Percentiles rank a stretch among this genome's conserved stretches.
Evolutionary conservation across 2,888 invertebrate species (phyloP).

Genomic region (Euclidia mi): DNA sequence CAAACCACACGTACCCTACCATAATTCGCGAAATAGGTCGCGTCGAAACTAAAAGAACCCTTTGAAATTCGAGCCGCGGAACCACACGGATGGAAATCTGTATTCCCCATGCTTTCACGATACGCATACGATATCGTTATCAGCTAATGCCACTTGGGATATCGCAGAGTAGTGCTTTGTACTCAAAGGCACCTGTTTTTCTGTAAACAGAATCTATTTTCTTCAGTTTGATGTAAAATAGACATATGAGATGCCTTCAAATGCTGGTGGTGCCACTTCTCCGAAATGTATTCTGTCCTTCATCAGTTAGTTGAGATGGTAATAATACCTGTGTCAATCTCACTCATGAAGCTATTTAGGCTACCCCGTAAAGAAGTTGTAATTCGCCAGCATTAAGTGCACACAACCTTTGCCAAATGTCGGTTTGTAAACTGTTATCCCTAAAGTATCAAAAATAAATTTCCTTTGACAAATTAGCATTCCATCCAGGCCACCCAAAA

Average conservation of each 20-base stretch:
- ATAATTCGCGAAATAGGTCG: constrained; percentile 65
- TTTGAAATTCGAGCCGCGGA: constrained; percentile 85
- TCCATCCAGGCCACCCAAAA: too few relatives aligned
- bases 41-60: constrained; percentile 75
- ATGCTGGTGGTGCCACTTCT: constrained; percentile 1
- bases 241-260: constrained; percentile 14
- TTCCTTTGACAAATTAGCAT: too few relatives aligned
- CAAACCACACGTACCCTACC: constrained; percentile 17
- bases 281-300: not conserved
- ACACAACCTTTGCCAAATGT: too few relatives aligned
- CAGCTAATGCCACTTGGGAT: constrained; percentile 86
- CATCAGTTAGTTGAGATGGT: too few relatives aligned
- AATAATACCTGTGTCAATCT: too few relatives aligned
- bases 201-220: constrained; percentile 78
- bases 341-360: too few relatives aligned
- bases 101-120: constrained; percentile 88
- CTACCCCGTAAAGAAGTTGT: too few relatives aligned
- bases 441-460: too few relatives aligned
- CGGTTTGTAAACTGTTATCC: too few relatives aligned
- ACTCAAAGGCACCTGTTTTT: constrained; percentile 85
- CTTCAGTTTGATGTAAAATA: constrained; percentile 26
- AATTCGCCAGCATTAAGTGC: too few relatives aligned
- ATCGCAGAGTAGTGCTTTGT: constrained; percentile 81
- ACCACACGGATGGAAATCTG: constrained; percentile 81
- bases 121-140: constrained; percentile 87